Percentiles rank a stretch among this genome's conserved stretches.
Conservation (phyloP, 2,113 vertebrate genomes). For the Apeltes quadracus region DNA sequence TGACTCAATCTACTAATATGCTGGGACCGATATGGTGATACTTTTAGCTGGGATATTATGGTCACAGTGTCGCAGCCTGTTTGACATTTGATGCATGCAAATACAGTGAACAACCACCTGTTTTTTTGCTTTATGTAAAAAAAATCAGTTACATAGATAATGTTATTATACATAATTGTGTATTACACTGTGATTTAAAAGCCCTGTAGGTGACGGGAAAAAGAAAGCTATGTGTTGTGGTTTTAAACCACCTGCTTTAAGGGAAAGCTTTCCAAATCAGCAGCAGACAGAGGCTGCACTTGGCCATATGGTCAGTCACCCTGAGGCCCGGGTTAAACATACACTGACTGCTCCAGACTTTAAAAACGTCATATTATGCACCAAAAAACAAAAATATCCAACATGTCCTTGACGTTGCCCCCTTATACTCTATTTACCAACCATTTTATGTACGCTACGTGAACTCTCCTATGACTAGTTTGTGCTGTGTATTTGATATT, state of each 20-base stretch:
- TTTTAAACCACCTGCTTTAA: constrained; percentile 41
- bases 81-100: constrained; percentile 5
- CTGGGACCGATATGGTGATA: background rate
- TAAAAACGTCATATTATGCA: constrained; percentile 12
- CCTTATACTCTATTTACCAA: constrained; percentile 6
- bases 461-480: constrained; percentile 10
- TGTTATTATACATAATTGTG: background rate
- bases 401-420: constrained; percentile 2
- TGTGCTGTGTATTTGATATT: constrained; percentile 13
- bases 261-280: constrained; percentile 48
- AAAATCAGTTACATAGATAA: background rate
- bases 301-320: constrained; percentile 70
- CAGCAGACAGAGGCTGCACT: constrained; percentile 38
- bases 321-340: constrained; percentile 57
- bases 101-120: background rate
- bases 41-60: background rate
- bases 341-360: constrained; percentile 25
- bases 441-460: constrained; percentile 8
- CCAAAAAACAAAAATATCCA: constrained; percentile 1
- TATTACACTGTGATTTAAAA: constrained; percentile 15
- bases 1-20: background rate
- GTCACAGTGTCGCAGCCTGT: background rate
- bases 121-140: constrained; percentile 11
- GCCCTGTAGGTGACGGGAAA: background rate
- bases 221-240: constrained; percentile 16